Conservation (phyloP, 2,888 invertebrate species). For the Rhimphoctona megacephalus region DNA sequence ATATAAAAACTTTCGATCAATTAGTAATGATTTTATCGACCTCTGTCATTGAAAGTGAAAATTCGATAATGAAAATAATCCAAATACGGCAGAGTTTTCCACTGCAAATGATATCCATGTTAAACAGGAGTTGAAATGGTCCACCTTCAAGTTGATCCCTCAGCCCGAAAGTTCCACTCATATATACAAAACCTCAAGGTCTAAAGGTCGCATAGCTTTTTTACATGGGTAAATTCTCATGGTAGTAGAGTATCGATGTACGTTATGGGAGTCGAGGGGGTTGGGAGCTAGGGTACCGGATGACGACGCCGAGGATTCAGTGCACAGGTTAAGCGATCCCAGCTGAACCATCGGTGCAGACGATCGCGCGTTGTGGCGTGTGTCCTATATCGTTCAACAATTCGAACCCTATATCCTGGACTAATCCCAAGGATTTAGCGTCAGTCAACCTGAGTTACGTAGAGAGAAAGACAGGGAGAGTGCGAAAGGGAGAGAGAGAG, state of each 20-base stretch:
- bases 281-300: neutral
- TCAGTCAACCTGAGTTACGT: conserved; percentile 82
- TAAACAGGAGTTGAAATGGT: neutral
- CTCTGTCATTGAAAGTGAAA: no score
- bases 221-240: neutral
- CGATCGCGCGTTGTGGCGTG: conserved; percentile 39
- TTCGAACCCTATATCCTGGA: conserved; percentile 68
- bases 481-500: conserved; percentile 44
- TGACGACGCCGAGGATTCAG: conserved; percentile 14
- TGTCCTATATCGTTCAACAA: conserved; percentile 50
- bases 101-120: no score
- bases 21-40: no score
- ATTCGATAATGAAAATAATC: no score
- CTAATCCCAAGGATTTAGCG: conserved; percentile 81
- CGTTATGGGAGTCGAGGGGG: neutral
- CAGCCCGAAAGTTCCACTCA: neutral
- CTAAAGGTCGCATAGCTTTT: neutral
- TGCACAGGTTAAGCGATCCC: conserved; percentile 30
- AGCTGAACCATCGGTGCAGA: conserved; percentile 59
- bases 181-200: neutral
- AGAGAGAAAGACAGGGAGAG: conserved; percentile 68
- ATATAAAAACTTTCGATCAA: no score
- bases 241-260: neutral
- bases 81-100: neutral
- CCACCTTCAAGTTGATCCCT: neutral